A percentile compares a stretch with the other conserved stretches of the same genome.
Evolutionary conservation across 2,113 vertebrate species (phyloP).

Genomic region (Dendropsophus ebraccatus): DNA sequence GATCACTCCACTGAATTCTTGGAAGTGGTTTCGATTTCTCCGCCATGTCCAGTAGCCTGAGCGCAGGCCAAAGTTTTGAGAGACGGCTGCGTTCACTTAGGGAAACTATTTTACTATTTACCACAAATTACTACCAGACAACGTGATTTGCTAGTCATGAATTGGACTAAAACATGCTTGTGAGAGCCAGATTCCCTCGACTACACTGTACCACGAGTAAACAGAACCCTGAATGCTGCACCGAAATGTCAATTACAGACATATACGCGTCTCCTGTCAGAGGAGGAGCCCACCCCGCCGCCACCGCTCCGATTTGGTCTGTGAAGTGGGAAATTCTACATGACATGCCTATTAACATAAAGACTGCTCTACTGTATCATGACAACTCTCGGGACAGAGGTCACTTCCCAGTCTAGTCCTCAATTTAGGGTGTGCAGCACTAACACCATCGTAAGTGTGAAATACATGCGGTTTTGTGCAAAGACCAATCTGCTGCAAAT

Average conservation of each 20-base stretch:
- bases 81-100: constrained; percentile 40
- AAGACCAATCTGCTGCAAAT: no score
- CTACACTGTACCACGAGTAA: constrained; percentile 28
- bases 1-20: neutral
- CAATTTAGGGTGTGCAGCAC: no score
- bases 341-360: neutral
- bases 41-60: neutral
- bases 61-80: constrained; percentile 28
- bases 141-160: constrained; percentile 38
- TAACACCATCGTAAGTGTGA: no score
- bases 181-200: constrained; percentile 30
- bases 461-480: no score
- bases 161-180: constrained; percentile 42
- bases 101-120: constrained; percentile 46
- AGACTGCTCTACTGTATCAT: neutral
- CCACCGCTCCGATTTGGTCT: neutral
- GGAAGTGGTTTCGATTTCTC: constrained; percentile 28
- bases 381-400: no score
- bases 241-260: neutral
- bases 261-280: neutral
- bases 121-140: constrained; percentile 53
- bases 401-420: no score
- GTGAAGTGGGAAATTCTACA: neutral
- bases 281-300: neutral
- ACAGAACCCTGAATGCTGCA: constrained; percentile 30